Base-by-base conservation (phyloP, 2,888 invertebrate genomes). In the Stratiomys singularior region DNA sequence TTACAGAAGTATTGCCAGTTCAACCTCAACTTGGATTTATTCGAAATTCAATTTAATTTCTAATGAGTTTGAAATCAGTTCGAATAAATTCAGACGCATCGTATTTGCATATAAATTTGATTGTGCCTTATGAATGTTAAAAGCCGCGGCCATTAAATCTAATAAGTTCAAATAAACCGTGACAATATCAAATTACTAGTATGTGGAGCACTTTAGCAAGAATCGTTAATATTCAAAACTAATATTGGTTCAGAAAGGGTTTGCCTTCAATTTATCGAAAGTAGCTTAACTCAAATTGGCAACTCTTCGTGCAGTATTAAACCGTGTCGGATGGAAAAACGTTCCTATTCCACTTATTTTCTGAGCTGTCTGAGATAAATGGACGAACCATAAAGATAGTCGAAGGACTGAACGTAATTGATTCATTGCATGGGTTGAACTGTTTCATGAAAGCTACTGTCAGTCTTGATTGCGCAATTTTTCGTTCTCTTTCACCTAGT, bases 391-490 rank as follows among this genome's bases (percentile, higher is more conserved):
- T 52, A 71, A 71, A 71, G 37, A 71, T 18, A 72, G 44, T 30
- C n/a, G 21, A 37, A 74, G 15, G 58, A 37, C 74, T 74, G 74
- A 27, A 74, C 58, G 58, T 74, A 74, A 74, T 74, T 74, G 74
- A 74, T 52, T 74, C 74, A 60, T 74, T 60, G 60, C 60, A 60
- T 60, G 74, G 74, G 74, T 60, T 30, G 74, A 74, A 23, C 58
- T 23, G 58, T 37, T 21, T 44, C 60, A 56, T 58, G 72, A 72
- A 58, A 56, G 58, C 30, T 58, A 56, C 71, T 72, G 71, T 56
- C 71, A 74, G 15, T 58, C 44, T 74, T 74, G 60, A 74, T 74
- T 74, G 58, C 23, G 60, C n/a, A 27, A 74, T 74, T 74, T 60
- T 74, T 58, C 74, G 37, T 74, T 21, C 18, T 58, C 28, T 37